Conservation (phyloP, 2,888 invertebrate genomes). For the Acronicta psi region DNA sequence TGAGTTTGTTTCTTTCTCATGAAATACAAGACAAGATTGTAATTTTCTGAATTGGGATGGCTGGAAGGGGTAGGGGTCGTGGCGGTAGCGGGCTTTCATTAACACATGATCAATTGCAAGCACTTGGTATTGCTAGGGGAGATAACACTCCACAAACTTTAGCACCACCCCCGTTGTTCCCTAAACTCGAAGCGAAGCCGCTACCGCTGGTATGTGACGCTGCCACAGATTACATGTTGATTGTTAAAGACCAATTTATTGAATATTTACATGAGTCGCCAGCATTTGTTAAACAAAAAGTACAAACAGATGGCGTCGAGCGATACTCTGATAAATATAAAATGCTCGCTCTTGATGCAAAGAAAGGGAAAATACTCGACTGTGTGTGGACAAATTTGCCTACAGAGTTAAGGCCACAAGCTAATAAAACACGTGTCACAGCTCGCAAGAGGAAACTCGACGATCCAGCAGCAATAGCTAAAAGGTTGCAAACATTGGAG, state of each 20-base stretch:
- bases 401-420: slow-evolving; percentile 89
- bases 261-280: slow-evolving; percentile 92
- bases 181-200: slow-evolving; percentile 89
- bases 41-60: slow-evolving; percentile 63
- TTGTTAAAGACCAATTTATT: slow-evolving; percentile 92
- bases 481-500: slow-evolving; percentile 91
- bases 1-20: too few species aligned
- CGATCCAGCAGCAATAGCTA: slow-evolving; percentile 76
- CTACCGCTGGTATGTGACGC: slow-evolving; percentile 85
- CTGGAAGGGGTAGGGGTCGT: slow-evolving; percentile 86
- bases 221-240: slow-evolving; percentile 91
- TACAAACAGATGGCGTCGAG: slow-evolving; percentile 84
- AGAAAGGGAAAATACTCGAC: slow-evolving; percentile 81
- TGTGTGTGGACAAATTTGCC: slow-evolving; percentile 91
- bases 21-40: too few species aligned
- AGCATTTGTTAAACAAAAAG: slow-evolving; percentile 87
- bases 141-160: slow-evolving; percentile 87
- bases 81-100: slow-evolving; percentile 85
- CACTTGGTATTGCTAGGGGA: slow-evolving; percentile 87
- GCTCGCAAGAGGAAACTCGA: slow-evolving; percentile 79
- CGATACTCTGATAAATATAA: slow-evolving; percentile 90
- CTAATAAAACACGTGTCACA: slow-evolving; percentile 70
- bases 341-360: slow-evolving; percentile 82
- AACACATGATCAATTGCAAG: slow-evolving; percentile 88
- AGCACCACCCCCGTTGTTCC: slow-evolving; percentile 90